A percentile compares a stretch with the other conserved stretches of the same genome.
phyloP scores from a whole-genome alignment of 2,113 vertebrate genomes.

The Hylia prasina region DNA sequence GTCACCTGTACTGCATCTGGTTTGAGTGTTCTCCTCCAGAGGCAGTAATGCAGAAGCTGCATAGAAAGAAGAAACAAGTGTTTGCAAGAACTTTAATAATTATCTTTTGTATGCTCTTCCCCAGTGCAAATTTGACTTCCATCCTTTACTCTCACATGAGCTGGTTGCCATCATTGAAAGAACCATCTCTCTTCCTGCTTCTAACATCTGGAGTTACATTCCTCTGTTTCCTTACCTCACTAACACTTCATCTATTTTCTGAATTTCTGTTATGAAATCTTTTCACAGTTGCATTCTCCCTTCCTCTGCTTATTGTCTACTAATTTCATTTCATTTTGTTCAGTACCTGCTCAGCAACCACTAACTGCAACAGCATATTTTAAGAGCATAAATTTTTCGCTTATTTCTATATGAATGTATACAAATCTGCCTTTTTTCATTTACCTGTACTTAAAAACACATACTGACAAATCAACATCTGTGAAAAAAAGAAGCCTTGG shows the following conservation, averaged over 20 bases:
- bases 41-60: not conserved
- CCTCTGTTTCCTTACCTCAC: not conserved
- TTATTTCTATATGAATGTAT: not conserved
- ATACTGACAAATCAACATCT: not conserved
- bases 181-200: not conserved
- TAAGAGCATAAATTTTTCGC: not conserved
- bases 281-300: not conserved
- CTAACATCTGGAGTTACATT: not conserved
- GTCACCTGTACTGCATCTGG: not conserved
- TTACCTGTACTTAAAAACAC: not conserved
- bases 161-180: not conserved
- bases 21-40: not conserved
- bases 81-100: not conserved
- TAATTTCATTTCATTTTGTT: not conserved
- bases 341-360: not conserved
- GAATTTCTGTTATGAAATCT: not conserved
- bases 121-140: not conserved
- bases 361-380: not conserved
- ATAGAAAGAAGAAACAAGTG: not conserved
- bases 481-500: not conserved
- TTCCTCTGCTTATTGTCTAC: not conserved
- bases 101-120: not conserved
- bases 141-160: not conserved
- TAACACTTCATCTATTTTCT: not conserved
- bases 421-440: not conserved